A percentile compares a stretch with the other conserved stretches of the same genome.
phyloP scores from a whole-genome alignment of 2,888 invertebrate species.

The Taphrorychus bicolor region DNA sequence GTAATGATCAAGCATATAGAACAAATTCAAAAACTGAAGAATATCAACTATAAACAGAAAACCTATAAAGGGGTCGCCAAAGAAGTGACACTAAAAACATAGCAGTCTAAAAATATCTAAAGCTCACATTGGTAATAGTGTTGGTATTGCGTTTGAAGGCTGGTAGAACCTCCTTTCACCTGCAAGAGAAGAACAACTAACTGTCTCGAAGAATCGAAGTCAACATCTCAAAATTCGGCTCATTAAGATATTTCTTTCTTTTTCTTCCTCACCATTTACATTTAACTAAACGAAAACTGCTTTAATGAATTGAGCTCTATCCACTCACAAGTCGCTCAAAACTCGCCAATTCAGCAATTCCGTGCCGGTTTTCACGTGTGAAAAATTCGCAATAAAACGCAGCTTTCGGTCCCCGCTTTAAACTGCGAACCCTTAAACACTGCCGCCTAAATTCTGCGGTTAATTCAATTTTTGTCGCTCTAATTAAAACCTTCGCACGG shows the following conservation, averaged over 20 bases:
- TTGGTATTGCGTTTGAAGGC: no score
- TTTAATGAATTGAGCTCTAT: neutral
- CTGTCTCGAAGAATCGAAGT: no score
- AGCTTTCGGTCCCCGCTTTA: neutral
- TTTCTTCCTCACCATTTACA: neutral
- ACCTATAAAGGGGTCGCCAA: no score
- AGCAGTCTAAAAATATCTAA: no score
- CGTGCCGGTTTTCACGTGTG: neutral
- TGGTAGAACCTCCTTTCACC: no score
- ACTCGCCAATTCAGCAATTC: neutral
- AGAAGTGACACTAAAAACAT: no score
- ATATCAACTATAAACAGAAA: no score
- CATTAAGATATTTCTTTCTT: neutral
- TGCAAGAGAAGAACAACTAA: no score
- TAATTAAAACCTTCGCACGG: neutral
- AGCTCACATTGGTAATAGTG: no score
- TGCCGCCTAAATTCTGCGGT: conserved; percentile 1
- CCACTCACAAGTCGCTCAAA: neutral
- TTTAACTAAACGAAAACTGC: neutral
- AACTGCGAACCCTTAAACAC: neutral
- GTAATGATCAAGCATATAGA: no score
- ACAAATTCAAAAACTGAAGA: no score
- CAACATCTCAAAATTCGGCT: no score
- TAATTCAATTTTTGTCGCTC: conserved; percentile 4
- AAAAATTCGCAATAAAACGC: neutral